phyloP scores from a whole-genome alignment of 2,888 invertebrate species.

The Acronicta aceris region DNA sequence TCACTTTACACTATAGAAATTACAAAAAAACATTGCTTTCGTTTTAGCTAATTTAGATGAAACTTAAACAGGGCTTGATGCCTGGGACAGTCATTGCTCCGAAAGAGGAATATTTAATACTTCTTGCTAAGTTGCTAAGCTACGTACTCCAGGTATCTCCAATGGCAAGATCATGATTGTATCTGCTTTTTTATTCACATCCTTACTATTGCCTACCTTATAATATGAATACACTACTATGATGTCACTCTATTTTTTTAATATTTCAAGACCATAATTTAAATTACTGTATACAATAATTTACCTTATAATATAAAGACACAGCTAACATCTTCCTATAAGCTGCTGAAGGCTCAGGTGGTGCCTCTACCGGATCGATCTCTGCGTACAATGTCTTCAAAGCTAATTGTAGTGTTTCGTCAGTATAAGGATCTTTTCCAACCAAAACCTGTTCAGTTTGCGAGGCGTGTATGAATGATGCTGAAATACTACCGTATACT shows the following conservation, averaged over 20 bases:
- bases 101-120: too few species aligned
- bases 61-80: too few species aligned
- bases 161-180: too few species aligned
- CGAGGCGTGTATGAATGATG: constrained; percentile 80
- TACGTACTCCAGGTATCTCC: neutral
- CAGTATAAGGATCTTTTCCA: constrained; percentile 79
- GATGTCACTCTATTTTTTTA: too few species aligned
- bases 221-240: constrained; percentile 87
- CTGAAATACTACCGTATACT: constrained; percentile 90
- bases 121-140: too few species aligned
- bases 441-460: constrained; percentile 85
- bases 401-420: constrained; percentile 77
- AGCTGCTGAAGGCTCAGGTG: constrained; percentile 88
- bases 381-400: constrained; percentile 67
- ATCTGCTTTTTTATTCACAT: neutral
- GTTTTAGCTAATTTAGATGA: too few species aligned
- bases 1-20: neutral
- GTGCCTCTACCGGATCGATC: constrained; percentile 64
- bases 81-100: too few species aligned
- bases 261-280: too few species aligned
- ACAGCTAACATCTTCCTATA: constrained; percentile 90
- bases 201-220: constrained; percentile 84
- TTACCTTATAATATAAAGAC: constrained; percentile 90
- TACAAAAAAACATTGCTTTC: too few species aligned
- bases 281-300: too few species aligned